Base-by-base conservation (phyloP, 2,797 vertebrate species). In the Sarcophilus harrisii region DNA sequence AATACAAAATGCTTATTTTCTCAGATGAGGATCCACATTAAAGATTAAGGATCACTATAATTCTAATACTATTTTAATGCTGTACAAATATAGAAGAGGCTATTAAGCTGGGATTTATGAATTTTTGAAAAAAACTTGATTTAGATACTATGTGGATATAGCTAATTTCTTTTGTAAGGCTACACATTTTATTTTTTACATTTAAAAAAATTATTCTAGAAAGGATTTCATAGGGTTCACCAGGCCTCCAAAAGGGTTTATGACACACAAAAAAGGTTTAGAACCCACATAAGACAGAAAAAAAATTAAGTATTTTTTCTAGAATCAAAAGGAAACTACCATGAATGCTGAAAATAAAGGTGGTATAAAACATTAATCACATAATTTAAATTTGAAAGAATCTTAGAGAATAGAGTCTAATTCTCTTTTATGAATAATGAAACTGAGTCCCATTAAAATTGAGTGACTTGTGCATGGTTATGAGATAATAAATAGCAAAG, bases 1-100 rank as follows among this genome's bases (percentile, higher is more conserved):
- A 45, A 81, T 24, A 3, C 21, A 81, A 81, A 81, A 45, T 81
- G 6, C 38, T 24, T 81, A 81, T 38, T 81, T 81, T 81, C n/a
- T 81, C 21, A 45, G 24, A 45, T 81, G 24, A 66, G 13, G 55
- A 92, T 0, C 52, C 62, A 91, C 5, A 29, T 93, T 90, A 92
- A 90, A 92, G n/a, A 55, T 38, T 24, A 96, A 95, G 89, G 54
- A 18, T 57, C 92, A 6, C 11, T 59, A 57, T 5, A 18, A 28
- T 66, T 58, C 27, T 16, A 57, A 66, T 1, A 90, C 8, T 55
- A 60, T 90, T 95, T 94, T 58, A 94, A 93, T 60, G 45, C 81
- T 14, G 55, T 57, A 90, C 52, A 95, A 91, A 91, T 52, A 73
- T 11, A 95, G 38, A 45, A 81, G 8, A 38, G 38, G 0, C 18